These are phyloP conservation scores for Nomada fabriciana DNA, from an alignment of 2,888 invertebrate species.

Conservation along the genomic window DNA sequence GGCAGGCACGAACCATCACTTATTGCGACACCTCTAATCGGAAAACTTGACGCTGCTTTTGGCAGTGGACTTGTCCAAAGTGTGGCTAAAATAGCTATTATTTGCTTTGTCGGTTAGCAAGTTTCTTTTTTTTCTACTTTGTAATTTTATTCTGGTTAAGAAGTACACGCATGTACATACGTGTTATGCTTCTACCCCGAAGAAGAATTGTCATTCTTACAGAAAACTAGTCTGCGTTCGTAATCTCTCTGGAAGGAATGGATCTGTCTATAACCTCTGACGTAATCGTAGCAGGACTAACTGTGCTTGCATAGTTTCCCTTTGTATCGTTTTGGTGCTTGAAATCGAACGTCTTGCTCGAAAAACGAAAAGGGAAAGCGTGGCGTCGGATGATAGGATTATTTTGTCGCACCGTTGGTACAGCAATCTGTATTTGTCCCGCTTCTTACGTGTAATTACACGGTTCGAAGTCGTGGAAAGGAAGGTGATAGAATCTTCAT, in stretches of 20 bases:
- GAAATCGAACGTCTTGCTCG: not conserved
- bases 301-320: not conserved
- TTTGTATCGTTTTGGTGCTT: not conserved
- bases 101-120: not conserved
- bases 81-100: not conserved
- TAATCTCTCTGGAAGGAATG: not conserved
- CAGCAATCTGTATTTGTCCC: constrained; percentile 24
- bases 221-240: not conserved
- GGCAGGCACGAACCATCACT: constrained; percentile 5
- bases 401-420: constrained; percentile 22
- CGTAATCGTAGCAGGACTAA: not conserved
- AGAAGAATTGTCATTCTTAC: not conserved
- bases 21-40: constrained; percentile 16
- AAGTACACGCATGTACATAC: not conserved
- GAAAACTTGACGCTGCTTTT: not conserved
- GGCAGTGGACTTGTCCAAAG: not conserved
- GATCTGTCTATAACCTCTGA: not conserved
- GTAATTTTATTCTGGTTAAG: not conserved
- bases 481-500: constrained; percentile 21
- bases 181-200: not conserved
- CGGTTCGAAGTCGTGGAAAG: constrained; percentile 24
- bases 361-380: constrained; percentile 17
- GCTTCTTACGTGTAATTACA: constrained; percentile 44
- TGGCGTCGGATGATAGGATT: constrained; percentile 9
- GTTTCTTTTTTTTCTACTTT: not conserved